Percentiles rank a stretch among this genome's conserved stretches.
Evolutionary conservation across 1,140 invertebrate species (phyloP).

Genomic region (Gonioctena quinquepunctata): DNA sequence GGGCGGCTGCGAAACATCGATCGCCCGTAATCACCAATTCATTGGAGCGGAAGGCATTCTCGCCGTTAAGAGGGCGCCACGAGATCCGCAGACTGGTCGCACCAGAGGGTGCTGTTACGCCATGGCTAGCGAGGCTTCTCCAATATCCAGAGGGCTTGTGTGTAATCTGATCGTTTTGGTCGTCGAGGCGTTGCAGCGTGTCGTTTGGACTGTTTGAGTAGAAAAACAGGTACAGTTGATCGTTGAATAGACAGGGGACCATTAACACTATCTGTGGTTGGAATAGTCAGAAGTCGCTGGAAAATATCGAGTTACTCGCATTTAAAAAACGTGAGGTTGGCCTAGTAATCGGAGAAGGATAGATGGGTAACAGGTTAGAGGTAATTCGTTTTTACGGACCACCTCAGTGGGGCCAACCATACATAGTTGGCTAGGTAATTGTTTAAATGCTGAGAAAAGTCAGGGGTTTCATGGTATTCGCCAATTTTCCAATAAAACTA

Average conservation of each 20-base stretch:
- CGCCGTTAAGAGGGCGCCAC: constrained; percentile 52
- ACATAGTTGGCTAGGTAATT: too few species aligned
- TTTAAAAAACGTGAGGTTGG: not conserved
- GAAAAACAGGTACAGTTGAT: not conserved
- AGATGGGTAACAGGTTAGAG: not conserved
- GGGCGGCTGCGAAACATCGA: constrained; percentile 44
- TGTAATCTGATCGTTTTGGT: constrained; percentile 17
- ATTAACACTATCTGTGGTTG: not conserved
- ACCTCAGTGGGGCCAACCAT: too few species aligned
- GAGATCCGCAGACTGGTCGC: constrained; percentile 21
- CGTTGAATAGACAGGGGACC: not conserved
- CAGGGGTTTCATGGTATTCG: too few species aligned
- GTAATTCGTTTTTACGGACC: not conserved
- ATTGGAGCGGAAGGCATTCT: constrained; percentile 50
- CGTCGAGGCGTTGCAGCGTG: not conserved
- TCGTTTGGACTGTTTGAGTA: not conserved
- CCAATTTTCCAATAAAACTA: too few species aligned
- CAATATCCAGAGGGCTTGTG: not conserved
- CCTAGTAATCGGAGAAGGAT: not conserved
- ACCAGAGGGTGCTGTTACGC: constrained; percentile 41
- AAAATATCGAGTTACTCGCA: constrained; percentile 2
- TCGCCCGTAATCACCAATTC: constrained; percentile 41
- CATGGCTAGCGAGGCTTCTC: constrained; percentile 1
- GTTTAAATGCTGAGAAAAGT: too few species aligned
- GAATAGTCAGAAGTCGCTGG: not conserved